Percentiles rank a stretch among this genome's conserved stretches.
These are phyloP conservation scores for Spisula subtruncata DNA, from an alignment of 2,888 invertebrate genomes.

Conservation along the genomic window DNA sequence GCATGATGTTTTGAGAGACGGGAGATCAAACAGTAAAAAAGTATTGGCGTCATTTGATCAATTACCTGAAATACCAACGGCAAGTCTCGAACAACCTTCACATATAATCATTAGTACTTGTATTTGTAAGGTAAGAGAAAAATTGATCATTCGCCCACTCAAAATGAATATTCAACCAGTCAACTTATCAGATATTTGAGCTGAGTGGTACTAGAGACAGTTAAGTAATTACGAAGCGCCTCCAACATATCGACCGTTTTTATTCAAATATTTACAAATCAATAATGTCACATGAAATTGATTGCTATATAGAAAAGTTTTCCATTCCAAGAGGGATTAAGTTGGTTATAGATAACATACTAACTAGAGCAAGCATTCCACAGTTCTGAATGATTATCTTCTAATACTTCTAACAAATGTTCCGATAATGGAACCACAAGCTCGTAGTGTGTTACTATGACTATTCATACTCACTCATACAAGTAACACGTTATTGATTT, in stretches of 20 bases:
- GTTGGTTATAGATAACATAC: neutral
- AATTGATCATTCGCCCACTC: slow-evolving; percentile 21
- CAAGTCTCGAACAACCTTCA: neutral
- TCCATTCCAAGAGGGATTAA: slow-evolving; percentile 22
- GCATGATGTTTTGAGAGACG: too few relatives aligned
- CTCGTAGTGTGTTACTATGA: neutral
- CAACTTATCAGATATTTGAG: slow-evolving; percentile 5
- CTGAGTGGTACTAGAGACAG: slow-evolving; percentile 1
- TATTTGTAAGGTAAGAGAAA: neutral
- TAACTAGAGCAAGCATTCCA: neutral
- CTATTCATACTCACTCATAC: neutral
- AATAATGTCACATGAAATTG: slow-evolving; percentile 15
- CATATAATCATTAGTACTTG: neutral
- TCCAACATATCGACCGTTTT: neutral
- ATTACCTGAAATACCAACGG: neutral
- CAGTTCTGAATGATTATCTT: neutral
- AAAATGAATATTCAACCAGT: slow-evolving; percentile 15
- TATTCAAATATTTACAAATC: slow-evolving; percentile 26
- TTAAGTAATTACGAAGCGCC: neutral
- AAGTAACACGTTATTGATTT: neutral
- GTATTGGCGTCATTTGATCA: too few relatives aligned
- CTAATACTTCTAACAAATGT: neutral
- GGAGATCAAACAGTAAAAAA: too few relatives aligned
- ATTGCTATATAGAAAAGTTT: neutral
- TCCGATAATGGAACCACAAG: neutral